These are phyloP conservation scores for Sebastes vulpes DNA, from an alignment of 2,797 vertebrate genomes.

Conservation along the genomic window DNA sequence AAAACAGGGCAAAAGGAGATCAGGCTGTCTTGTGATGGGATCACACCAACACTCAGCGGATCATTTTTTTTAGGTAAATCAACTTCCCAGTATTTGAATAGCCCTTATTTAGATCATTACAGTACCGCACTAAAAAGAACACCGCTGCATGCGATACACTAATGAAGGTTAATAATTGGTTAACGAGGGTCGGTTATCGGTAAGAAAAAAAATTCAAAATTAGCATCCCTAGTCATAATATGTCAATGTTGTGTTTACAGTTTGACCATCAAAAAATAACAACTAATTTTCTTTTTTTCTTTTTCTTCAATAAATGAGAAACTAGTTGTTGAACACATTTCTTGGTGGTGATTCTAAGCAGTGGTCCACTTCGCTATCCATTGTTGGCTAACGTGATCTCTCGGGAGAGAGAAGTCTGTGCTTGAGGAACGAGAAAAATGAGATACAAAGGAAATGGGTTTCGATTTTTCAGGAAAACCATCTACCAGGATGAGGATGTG, in stretches of 20 bases:
- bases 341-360: background rate
- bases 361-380: background rate
- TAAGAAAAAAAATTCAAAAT: no score
- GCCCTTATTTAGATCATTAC: no score
- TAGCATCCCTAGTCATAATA: no score
- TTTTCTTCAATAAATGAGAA: background rate
- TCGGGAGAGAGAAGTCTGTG: conserved; percentile 7
- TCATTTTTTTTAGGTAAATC: no score
- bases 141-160: no score
- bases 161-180: no score
- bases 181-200: no score
- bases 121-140: no score
- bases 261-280: background rate
- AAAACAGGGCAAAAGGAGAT: background rate
- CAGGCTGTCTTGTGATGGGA: background rate
- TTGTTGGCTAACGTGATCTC: background rate
- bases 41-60: background rate
- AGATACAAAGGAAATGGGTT: conserved; percentile 32
- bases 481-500: background rate
- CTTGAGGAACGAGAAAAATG: conserved; percentile 23
- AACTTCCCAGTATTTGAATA: no score
- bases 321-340: background rate
- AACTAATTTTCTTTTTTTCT: background rate
- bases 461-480: conserved; percentile 31
- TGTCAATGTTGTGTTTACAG: no score